Conservation (phyloP, 1,140 invertebrate species). For the Coptotermes formosanus region DNA sequence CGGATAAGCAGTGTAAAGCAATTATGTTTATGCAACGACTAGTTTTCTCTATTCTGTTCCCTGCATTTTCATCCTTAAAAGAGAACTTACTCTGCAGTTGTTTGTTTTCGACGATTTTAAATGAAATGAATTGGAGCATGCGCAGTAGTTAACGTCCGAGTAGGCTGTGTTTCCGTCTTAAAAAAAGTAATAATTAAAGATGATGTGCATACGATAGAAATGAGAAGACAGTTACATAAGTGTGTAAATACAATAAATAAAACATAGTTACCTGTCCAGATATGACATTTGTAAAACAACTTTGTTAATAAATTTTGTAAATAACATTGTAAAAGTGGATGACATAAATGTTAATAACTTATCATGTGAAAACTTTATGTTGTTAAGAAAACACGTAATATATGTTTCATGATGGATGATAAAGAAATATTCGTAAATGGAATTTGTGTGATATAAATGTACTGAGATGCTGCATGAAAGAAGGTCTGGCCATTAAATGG, state of each 20-base stretch:
- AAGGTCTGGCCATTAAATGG: background rate
- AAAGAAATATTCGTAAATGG: background rate
- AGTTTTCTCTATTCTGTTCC: no score
- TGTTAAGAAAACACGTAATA: background rate
- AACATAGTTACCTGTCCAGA: background rate
- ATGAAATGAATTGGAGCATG: no score
- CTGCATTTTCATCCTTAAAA: no score
- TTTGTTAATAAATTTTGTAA: conserved; percentile 4
- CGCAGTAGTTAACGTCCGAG: no score
- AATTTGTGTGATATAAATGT: background rate
- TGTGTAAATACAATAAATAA: background rate
- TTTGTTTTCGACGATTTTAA: no score
- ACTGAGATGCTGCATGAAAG: background rate
- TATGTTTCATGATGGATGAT: background rate
- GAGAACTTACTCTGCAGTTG: no score
- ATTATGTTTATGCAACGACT: no score
- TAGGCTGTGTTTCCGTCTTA: no score
- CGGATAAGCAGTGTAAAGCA: no score
- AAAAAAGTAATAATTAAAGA: no score
- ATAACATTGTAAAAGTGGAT: conserved; percentile 7
- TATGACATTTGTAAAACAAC: background rate
- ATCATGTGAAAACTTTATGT: background rate
- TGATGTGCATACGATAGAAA: background rate
- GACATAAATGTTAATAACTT: background rate
- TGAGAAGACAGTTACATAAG: background rate